phyloP scores from a whole-genome alignment of 2,888 invertebrate genomes.

The Spialia ferax region DNA sequence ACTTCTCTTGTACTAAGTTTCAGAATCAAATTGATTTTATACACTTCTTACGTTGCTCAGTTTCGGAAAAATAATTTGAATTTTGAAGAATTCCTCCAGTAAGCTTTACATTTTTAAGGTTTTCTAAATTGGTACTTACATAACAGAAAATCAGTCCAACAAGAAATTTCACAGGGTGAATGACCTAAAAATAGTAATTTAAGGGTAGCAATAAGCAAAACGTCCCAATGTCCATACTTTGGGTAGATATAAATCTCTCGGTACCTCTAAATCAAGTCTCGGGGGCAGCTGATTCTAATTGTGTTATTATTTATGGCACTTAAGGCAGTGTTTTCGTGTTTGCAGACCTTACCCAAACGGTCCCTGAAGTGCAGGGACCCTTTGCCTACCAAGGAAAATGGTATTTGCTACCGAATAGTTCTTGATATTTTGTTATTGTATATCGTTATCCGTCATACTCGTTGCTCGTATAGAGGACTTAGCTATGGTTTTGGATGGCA shows the following conservation, averaged over 20 bases:
- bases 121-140: no score
- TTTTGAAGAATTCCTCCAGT: no score
- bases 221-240: conserved; percentile 11
- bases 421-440: conserved; percentile 5
- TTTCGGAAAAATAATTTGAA: no score
- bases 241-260: conserved; percentile 50
- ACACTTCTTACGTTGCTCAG: no score
- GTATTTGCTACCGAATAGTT: conserved; percentile 15
- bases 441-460: background rate
- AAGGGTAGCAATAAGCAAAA: conserved; percentile 10
- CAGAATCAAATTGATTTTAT: no score
- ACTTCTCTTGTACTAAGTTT: no score
- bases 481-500: no score
- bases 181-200: conserved; percentile 1
- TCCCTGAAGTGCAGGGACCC: conserved; percentile 51
- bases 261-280: conserved; percentile 61
- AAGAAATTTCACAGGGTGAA: background rate
- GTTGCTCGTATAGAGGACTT: no score
- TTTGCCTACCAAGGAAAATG: conserved; percentile 13
- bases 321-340: conserved; percentile 61
- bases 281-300: conserved; percentile 60
- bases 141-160: background rate
- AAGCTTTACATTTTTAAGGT: no score
- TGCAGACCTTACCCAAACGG: conserved; percentile 55
- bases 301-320: conserved; percentile 70